Conservation (phyloP, 2,888 invertebrate genomes). For the Nomada fucata region DNA sequence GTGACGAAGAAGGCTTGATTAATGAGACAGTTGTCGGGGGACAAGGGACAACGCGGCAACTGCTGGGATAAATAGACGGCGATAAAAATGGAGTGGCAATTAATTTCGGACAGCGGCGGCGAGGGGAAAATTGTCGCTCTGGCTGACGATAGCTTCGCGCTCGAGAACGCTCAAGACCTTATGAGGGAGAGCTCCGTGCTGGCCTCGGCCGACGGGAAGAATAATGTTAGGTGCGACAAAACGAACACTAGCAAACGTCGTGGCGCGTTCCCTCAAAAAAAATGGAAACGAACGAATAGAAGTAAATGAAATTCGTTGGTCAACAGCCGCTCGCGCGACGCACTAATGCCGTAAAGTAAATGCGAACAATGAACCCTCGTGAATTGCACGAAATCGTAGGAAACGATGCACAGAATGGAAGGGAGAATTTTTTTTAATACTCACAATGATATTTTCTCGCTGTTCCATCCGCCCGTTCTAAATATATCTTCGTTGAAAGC, state of each 20-base stretch:
- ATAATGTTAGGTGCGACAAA: slow-evolving; percentile 63
- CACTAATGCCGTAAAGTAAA: too few relatives aligned
- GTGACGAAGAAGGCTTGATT: slow-evolving; percentile 75
- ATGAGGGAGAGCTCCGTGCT: slow-evolving; percentile 69
- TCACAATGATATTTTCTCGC: background rate
- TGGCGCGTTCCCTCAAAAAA: slow-evolving; percentile 3
- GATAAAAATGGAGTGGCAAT: slow-evolving; percentile 80
- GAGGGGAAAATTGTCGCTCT: slow-evolving; percentile 66
- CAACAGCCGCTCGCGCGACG: too few relatives aligned
- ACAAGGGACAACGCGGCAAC: slow-evolving; percentile 76
- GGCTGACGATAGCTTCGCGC: slow-evolving; percentile 61
- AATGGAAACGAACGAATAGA: background rate
- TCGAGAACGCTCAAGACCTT: slow-evolving; percentile 71
- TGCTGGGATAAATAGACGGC: slow-evolving; percentile 78
- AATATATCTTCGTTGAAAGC: background rate
- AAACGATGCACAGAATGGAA: background rate
- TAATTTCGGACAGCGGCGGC: slow-evolving; percentile 76
- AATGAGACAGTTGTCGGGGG: slow-evolving; percentile 76
- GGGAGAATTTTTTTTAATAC: too few relatives aligned
- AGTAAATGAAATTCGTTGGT: too few relatives aligned
- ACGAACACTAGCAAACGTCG: slow-evolving; percentile 49
- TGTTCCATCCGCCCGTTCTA: background rate
- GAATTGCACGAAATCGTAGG: background rate
- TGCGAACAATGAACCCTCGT: too few relatives aligned
- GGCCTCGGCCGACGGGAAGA: slow-evolving; percentile 61